Percentiles rank a stretch among this genome's conserved stretches.
Evolutionary conservation across 2,888 invertebrate species (phyloP).

Genomic region (Scaptomyza flava): DNA sequence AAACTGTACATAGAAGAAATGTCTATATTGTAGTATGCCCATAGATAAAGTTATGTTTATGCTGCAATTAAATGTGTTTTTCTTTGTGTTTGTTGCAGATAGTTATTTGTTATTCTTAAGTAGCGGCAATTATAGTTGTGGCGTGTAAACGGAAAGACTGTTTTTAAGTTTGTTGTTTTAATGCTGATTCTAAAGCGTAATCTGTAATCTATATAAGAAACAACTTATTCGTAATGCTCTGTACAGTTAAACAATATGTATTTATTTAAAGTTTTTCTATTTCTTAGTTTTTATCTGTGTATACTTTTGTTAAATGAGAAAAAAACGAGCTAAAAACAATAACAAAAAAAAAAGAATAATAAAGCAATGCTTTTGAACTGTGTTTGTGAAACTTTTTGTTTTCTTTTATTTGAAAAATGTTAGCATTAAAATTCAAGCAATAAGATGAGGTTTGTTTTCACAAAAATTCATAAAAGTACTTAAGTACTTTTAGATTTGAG

Average conservation of each 20-base stretch:
- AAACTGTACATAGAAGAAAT: slow-evolving; percentile 44
- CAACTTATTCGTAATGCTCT: slow-evolving; percentile 40
- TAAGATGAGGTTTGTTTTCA: too few relatives aligned
- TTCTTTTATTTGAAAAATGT: neutral
- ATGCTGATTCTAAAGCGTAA: slow-evolving; percentile 38
- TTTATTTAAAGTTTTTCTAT: slow-evolving; percentile 64
- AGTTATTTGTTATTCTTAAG: slow-evolving; percentile 67
- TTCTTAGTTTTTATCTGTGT: slow-evolving; percentile 64
- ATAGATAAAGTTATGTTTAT: slow-evolving; percentile 7
- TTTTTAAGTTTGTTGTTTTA: slow-evolving; percentile 75
- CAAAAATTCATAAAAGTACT: too few relatives aligned
- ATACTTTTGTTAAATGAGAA: slow-evolving; percentile 64
- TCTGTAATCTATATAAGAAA: slow-evolving; percentile 14
- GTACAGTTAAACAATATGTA: slow-evolving; percentile 60
- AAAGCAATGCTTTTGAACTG: slow-evolving; percentile 51
- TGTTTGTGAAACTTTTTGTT: slow-evolving; percentile 12
- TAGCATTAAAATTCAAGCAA: too few relatives aligned
- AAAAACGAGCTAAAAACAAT: slow-evolving; percentile 30
- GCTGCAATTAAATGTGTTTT: slow-evolving; percentile 18
- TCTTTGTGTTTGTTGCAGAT: slow-evolving; percentile 46
- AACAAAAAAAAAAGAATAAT: slow-evolving; percentile 21
- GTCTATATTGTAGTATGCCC: slow-evolving; percentile 7
- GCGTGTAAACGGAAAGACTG: slow-evolving; percentile 80
- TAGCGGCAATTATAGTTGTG: slow-evolving; percentile 80
- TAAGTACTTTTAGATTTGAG: too few relatives aligned